These are phyloP conservation scores for Pardosa pseudoannulata DNA, from an alignment of 2,888 invertebrate genomes.

Conservation along the genomic window DNA sequence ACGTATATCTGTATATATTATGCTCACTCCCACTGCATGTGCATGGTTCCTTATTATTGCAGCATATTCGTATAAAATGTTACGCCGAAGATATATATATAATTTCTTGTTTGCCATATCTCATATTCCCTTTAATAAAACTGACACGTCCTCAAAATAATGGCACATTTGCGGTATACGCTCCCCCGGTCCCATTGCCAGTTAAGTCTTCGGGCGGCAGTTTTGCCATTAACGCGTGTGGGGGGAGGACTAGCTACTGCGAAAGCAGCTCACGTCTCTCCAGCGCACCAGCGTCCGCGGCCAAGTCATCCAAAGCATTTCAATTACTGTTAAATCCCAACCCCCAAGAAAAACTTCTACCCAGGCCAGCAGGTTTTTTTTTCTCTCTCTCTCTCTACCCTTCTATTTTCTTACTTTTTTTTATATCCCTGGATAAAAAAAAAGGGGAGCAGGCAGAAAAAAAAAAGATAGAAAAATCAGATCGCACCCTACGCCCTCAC, in stretches of 20 bases:
- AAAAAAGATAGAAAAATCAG: constrained; percentile 31
- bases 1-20: too few relatives aligned
- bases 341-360: constrained; percentile 57
- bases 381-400: constrained; percentile 25
- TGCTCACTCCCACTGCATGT: too few relatives aligned
- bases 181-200: constrained; percentile 1
- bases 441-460: constrained; percentile 11
- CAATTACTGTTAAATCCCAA: constrained; percentile 71
- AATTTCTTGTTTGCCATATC: not conserved
- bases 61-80: too few relatives aligned
- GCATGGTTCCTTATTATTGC: too few relatives aligned
- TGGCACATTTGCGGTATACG: constrained; percentile 17
- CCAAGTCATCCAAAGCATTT: constrained; percentile 72
- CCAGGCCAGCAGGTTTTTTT: constrained; percentile 64
- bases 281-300: constrained; percentile 58
- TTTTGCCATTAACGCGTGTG: constrained; percentile 53
- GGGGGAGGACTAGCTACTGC: too few relatives aligned
- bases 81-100: too few relatives aligned
- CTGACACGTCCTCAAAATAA: constrained; percentile 14
- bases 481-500: not conserved
- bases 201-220: constrained; percentile 6
- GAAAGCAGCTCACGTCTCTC: constrained; percentile 66
- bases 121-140: not conserved
- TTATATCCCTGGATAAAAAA: too few relatives aligned
- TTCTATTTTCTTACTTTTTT: too few relatives aligned